Conservation (phyloP, 2,797 vertebrate species). For the Streptopelia turtur region DNA sequence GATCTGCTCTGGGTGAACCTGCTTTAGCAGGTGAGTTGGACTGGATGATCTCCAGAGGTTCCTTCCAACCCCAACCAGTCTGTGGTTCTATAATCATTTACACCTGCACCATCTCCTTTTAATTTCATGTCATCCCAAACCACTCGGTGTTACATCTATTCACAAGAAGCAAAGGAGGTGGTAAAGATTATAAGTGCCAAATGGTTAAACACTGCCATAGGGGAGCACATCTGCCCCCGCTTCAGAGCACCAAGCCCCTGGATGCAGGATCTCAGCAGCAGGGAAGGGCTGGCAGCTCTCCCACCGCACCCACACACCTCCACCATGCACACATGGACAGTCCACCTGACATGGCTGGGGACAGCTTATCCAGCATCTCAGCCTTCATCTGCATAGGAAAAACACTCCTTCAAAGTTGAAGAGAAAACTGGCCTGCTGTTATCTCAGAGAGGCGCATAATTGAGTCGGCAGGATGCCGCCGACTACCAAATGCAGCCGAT, state of each 20-base stretch:
- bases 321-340: rapidly evolving
- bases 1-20: too few species aligned
- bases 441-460: constrained; percentile 25
- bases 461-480: constrained; percentile 23
- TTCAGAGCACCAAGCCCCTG: rapidly evolving
- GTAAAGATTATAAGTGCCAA: background rate
- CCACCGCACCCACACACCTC: background rate
- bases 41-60: too few species aligned
- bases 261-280: background rate
- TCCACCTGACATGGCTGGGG: background rate
- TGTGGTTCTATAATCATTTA: background rate
- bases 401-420: background rate
- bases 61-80: too few species aligned
- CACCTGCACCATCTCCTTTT: background rate
- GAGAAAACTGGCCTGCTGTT: constrained; percentile 39
- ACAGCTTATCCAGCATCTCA: background rate
- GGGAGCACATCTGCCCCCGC: background rate
- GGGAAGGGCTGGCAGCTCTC: background rate
- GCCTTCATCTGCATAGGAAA: background rate
- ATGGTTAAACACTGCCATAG: background rate
- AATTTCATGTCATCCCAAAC: background rate
- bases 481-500: constrained; percentile 48
- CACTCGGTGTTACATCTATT: background rate
- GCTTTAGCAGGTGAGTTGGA: too few species aligned
- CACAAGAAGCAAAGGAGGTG: background rate